phyloP scores from a whole-genome alignment of 2,888 invertebrate genomes.

The Brachypalpus laphriformis region DNA sequence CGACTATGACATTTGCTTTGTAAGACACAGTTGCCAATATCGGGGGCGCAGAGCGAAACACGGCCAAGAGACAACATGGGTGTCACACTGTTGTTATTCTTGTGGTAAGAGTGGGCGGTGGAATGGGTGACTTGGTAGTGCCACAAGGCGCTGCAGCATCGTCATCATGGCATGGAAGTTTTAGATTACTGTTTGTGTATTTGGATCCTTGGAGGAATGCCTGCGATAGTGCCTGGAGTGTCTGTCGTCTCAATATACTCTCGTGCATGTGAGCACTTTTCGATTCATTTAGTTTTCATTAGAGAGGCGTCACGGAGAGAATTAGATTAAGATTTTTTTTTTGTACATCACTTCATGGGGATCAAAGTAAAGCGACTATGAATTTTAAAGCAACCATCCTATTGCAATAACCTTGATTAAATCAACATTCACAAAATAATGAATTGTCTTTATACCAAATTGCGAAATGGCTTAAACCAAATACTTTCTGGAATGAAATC shows the following conservation, averaged over 20 bases:
- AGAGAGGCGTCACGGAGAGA: slow-evolving; percentile 60
- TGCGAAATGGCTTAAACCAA: too few species aligned
- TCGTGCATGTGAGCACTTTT: slow-evolving; percentile 52
- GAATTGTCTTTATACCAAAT: too few species aligned
- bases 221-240: background rate
- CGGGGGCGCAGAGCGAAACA: slow-evolving; percentile 56
- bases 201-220: slow-evolving; percentile 33
- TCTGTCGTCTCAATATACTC: slow-evolving; percentile 26
- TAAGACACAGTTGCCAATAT: slow-evolving; percentile 69
- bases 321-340: slow-evolving; percentile 55
- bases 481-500: too few species aligned
- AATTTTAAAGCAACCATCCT: too few species aligned
- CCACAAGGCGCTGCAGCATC: slow-evolving; percentile 64
- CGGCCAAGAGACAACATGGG: slow-evolving; percentile 64
- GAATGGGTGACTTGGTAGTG: slow-evolving; percentile 40
- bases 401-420: background rate
- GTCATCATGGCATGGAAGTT: slow-evolving; percentile 46
- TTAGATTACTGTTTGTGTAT: slow-evolving; percentile 57
- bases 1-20: slow-evolving; percentile 69
- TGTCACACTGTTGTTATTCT: slow-evolving; percentile 64
- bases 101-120: slow-evolving; percentile 33
- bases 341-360: slow-evolving; percentile 4
- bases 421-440: too few species aligned
- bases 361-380: slow-evolving; percentile 12
- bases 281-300: slow-evolving; percentile 72